Percentiles rank a stretch among this genome's conserved stretches.
Evolutionary conservation across 2,113 vertebrate genomes (phyloP).

Genomic region (Silurus glanis): DNA sequence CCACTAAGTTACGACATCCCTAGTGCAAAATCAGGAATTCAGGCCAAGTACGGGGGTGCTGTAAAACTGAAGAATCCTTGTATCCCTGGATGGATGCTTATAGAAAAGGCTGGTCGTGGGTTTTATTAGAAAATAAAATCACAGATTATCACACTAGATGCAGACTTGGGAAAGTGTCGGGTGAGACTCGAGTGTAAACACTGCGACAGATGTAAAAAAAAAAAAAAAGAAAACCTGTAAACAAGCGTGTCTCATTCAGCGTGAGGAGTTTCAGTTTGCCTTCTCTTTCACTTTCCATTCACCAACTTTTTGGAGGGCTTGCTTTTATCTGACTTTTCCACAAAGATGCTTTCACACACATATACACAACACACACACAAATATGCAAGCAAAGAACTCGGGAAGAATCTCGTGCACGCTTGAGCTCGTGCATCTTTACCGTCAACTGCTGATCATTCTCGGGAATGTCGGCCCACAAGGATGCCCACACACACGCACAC

Average conservation of each 20-base stretch:
- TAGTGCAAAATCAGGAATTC: neutral
- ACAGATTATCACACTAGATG: neutral
- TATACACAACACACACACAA: slow-evolving; percentile 31
- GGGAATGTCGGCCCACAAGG: slow-evolving; percentile 42
- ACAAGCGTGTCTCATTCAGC: neutral
- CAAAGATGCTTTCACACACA: slow-evolving; percentile 14
- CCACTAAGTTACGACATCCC: too few relatives aligned
- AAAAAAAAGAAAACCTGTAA: neutral
- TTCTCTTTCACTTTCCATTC: slow-evolving; percentile 3
- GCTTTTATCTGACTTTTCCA: slow-evolving; percentile 13
- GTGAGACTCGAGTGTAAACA: neutral
- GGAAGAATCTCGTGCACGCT: slow-evolving; percentile 35
- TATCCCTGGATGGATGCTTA: neutral
- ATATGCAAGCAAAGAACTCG: slow-evolving; percentile 23
- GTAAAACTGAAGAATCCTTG: neutral
- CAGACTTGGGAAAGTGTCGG: neutral
- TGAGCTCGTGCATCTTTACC: slow-evolving; percentile 42
- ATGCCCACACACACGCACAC: slow-evolving; percentile 42
- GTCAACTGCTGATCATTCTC: slow-evolving; percentile 35
- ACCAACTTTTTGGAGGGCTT: neutral
- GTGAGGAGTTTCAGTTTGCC: neutral
- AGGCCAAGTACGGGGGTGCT: neutral
- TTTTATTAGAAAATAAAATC: neutral
- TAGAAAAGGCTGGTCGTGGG: neutral
- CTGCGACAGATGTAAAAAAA: neutral